Percentiles rank a stretch among this genome's conserved stretches.
Evolutionary conservation across 2,113 vertebrate genomes (phyloP).

Genomic region (Ciconia stormi): DNA sequence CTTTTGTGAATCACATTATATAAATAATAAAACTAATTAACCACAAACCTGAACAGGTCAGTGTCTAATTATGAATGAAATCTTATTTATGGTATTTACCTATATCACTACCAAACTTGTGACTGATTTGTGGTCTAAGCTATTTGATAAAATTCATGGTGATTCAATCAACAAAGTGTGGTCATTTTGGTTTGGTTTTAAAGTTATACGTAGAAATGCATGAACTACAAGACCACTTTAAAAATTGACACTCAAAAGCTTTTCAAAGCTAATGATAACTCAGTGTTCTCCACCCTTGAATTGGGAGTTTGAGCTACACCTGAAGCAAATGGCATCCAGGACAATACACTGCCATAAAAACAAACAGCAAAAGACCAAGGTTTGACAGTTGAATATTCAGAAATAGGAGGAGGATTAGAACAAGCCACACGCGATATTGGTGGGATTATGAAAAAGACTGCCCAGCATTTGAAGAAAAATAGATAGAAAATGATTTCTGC

Average conservation of each 20-base stretch:
- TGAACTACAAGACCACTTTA: background rate
- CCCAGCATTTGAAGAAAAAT: constrained; percentile 50
- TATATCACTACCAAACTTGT: background rate
- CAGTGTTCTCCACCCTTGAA: background rate
- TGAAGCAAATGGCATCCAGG: background rate
- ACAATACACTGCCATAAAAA: background rate
- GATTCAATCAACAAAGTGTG: background rate
- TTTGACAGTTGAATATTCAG: background rate
- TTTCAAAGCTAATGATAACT: background rate
- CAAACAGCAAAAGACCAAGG: background rate
- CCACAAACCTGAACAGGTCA: background rate
- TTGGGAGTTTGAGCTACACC: background rate
- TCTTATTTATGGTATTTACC: background rate
- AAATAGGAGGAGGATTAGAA: constrained; percentile 29
- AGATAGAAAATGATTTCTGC: constrained; percentile 54
- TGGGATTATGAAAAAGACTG: constrained; percentile 37
- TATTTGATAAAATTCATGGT: background rate
- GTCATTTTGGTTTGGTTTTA: background rate
- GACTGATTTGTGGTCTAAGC: background rate
- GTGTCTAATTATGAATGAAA: background rate
- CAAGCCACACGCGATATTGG: constrained; percentile 13
- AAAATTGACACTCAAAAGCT: background rate
- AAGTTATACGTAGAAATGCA: background rate
- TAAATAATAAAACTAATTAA: background rate
- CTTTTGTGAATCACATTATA: background rate